Conservation (phyloP, 2,113 vertebrate genomes). For the Burhinus oedicnemus region DNA sequence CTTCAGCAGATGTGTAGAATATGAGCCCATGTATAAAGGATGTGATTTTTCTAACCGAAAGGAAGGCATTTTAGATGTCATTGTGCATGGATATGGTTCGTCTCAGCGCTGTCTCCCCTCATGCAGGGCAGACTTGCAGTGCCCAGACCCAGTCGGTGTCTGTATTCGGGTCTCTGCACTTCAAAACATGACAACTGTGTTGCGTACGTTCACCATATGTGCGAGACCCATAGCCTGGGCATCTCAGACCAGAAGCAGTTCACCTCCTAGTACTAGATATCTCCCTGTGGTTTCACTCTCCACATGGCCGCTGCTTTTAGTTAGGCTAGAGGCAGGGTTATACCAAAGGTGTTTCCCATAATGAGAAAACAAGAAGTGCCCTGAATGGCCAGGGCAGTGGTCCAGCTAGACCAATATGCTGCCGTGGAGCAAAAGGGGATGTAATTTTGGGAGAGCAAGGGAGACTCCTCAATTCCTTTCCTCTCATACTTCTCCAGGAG, state of each 20-base stretch:
- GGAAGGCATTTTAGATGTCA: not conserved
- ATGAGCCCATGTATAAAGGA: not conserved
- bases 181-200: fast-evolving
- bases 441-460: not conserved
- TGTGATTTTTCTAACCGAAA: not conserved
- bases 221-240: not conserved
- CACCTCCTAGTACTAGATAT: not conserved
- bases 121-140: fast-evolving
- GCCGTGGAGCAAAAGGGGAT: not conserved
- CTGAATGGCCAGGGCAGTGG: not conserved
- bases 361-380: not conserved
- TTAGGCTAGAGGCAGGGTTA: not conserved
- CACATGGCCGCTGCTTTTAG: not conserved
- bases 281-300: not conserved
- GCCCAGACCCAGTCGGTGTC: fast-evolving
- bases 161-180: not conserved
- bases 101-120: not conserved
- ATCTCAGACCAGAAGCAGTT: not conserved
- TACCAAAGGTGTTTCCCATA: not conserved
- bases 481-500: not conserved
- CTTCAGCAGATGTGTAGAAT: not conserved
- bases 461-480: not conserved
- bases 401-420: not conserved
- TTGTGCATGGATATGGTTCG: fast-evolving
- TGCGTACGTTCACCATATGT: fast-evolving